Base-by-base conservation (phyloP, 2,797 vertebrate genomes). In the Ibycter americanus region DNA sequence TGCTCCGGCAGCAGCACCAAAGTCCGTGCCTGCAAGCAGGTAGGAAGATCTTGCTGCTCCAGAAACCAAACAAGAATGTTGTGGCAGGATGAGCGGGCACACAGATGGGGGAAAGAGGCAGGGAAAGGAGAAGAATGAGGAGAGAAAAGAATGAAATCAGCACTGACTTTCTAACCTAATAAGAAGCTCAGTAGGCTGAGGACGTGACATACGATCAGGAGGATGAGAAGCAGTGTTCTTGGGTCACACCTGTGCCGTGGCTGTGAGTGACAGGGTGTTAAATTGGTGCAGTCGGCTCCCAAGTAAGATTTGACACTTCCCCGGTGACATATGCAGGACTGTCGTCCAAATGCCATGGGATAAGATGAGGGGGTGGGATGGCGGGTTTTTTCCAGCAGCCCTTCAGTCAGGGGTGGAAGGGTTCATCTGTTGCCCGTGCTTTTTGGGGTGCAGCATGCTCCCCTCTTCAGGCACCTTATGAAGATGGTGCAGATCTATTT, bases 211-310 rank as follows among this genome's bases (percentile, higher is more conserved):
- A 23, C 1, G 38, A 88, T 54, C 32, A 1, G 52, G 27, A 42
- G 66, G 78, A 58, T 38, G 47, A 51, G 79, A 21, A 94, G 51
- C 1, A 3, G 79, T 52, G 66, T 63, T 84, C 85, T 15, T 7
- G 58, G 90, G 93, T 90, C 89, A 66, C 92, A 93, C 78, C 90
- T 86, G 90, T 80, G 93, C 83, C 1, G 3, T 0, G 25, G 36
- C 92, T 47, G 23, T 66, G 79, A 94, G 56, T 80, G 91, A 94
- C 85, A 80, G 80, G 47, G 81, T 87, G 91, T 76, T 67, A 87
- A 63, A 90, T 0, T 1, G 77, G 83, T 36, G 8, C 80, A 8
- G 16, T 11, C 1, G 1, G 71, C 78, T 68, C 65, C 55, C 61
- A 10, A 58, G 56, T 7, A 25, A 51, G 84, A 46, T 19, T 10